Evolutionary conservation across 2,113 vertebrate species (phyloP), one percentile per base, ranked within the genome.

Genomic region (Urocynchramus pylzowi): DNA sequence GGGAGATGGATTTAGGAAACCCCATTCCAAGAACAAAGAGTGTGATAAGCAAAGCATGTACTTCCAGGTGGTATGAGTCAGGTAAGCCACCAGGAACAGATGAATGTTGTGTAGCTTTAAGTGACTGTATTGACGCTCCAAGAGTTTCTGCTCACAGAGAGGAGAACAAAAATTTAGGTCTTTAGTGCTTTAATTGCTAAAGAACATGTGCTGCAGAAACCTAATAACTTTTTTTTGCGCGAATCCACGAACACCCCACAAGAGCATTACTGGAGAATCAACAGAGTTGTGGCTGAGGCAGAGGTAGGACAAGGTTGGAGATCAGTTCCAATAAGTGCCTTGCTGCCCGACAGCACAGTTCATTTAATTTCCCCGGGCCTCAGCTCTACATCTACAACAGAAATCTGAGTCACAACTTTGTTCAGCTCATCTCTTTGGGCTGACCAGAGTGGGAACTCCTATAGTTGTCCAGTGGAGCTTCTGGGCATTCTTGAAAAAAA

Each of bases 121-220:
- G 50, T 35, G 41, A 65, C 50, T 83, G 9, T 65, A 65, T 28
- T 74, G 75, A 77, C 83, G 70, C 31, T 60, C 53, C 49, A 60
- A 39, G 53, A 44, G 75, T 67, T 93, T 54, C 78, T 75, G 7
- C 60, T 90, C 53, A 44, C 23, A 35, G 56, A 78, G 76, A 87
- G 31, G 20, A 69, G 30, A 74, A 87, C 27, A 88, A 59, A 88
- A 92, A 91, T 49, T 21, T 67, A 86, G 45, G 35, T 61, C 71
- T 84, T 90, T 41, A 87, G 35, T 53, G 63, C 68, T 92, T 77
- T 35, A 92, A 87, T 90, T 84, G 49, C 60, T 59, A 59, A 77
- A 84, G 85, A 81, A 78, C 52, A 78, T 68, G 89, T 53, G 50
- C 73, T 67, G 39, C 64, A 75, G 79, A 35, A 80, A 54, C 59